Evolutionary conservation across 2,113 vertebrate genomes (phyloP).

Genomic region (Vireo altiloquus): DNA sequence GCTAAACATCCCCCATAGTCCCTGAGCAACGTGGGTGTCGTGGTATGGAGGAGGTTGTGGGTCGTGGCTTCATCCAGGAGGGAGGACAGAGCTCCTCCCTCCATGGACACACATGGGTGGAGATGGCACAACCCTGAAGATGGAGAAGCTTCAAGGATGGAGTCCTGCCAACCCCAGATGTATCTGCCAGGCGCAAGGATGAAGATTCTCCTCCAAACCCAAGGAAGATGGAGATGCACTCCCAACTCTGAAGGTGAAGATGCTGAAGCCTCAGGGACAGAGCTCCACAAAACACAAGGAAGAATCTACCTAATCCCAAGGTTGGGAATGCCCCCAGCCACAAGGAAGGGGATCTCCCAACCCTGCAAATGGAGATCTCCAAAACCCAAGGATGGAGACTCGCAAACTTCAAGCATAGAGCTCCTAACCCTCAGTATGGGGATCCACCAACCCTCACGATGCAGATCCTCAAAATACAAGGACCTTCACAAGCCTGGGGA

Average conservation of each 20-base stretch:
- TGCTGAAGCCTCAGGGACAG: neutral
- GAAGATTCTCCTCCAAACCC: neutral
- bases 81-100: neutral
- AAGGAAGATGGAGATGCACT: neutral
- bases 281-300: neutral
- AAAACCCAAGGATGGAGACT: neutral
- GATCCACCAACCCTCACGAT: neutral
- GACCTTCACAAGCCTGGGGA: neutral
- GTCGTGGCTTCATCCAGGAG: neutral
- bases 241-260: neutral
- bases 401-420: neutral
- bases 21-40: accelerated
- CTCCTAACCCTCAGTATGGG: neutral
- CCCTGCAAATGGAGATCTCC: too few relatives aligned
- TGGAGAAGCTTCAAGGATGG: neutral
- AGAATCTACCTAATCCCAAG: neutral
- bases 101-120: neutral
- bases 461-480: neutral
- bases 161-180: neutral
- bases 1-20: accelerated
- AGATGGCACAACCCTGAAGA: neutral
- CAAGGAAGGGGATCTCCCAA: neutral
- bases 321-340: accelerated
- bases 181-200: neutral
- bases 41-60: neutral